Conservation (phyloP, 1,140 invertebrate genomes). For the Ooceraea biroi region DNA sequence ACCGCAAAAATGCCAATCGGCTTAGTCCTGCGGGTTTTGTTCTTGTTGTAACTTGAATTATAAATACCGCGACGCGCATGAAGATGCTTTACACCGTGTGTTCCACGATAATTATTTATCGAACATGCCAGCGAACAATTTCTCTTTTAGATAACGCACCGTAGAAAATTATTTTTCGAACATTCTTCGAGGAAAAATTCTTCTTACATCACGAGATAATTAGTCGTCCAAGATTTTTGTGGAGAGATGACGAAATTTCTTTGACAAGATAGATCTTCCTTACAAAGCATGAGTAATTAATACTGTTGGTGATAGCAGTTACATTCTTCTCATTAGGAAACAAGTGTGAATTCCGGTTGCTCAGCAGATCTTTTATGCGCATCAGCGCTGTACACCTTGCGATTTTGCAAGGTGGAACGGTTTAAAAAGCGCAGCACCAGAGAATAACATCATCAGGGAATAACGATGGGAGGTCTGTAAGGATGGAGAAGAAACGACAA, state of each 20-base stretch:
- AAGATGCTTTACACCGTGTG: neutral
- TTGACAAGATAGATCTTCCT: neutral
- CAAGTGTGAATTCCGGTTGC: too few relatives aligned
- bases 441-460: neutral
- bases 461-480: neutral
- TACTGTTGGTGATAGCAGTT: too few relatives aligned
- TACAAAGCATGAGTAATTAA: neutral
- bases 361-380: too few relatives aligned
- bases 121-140: neutral
- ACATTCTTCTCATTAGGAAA: too few relatives aligned
- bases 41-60: constrained; percentile 1
- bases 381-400: neutral
- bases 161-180: neutral
- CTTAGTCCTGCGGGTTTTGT: constrained; percentile 23
- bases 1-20: constrained; percentile 27
- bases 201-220: neutral
- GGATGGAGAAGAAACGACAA: neutral
- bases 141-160: neutral
- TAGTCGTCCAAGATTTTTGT: too few relatives aligned
- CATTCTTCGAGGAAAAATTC: neutral
- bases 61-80: neutral
- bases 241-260: neutral
- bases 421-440: constrained; percentile 11
- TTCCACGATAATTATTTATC: neutral
- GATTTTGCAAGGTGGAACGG: neutral